These are phyloP conservation scores for Oryctes rhinoceros DNA, from an alignment of 1,140 invertebrate genomes.

Conservation along the genomic window DNA sequence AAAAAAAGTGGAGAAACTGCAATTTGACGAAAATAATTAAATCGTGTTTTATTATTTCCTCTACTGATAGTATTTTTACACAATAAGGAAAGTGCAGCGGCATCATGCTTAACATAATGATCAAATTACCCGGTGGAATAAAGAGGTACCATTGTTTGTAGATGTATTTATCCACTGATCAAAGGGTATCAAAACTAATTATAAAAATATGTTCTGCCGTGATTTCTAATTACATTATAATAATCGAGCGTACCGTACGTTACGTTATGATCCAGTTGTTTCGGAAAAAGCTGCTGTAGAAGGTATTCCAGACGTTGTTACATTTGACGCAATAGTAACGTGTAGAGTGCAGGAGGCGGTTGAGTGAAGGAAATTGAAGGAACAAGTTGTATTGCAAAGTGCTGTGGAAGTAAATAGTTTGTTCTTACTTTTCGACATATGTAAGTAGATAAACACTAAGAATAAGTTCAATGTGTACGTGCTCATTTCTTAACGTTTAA, in stretches of 20 bases:
- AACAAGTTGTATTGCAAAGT: neutral
- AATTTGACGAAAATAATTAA: too few species aligned
- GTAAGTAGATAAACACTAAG: too few species aligned
- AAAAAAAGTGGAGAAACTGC: too few species aligned
- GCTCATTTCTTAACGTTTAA: too few species aligned
- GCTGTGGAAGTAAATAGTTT: too few species aligned
- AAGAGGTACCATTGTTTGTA: neutral
- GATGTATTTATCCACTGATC: neutral
- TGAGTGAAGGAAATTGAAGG: neutral
- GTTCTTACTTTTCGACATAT: too few species aligned
- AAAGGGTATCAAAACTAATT: neutral
- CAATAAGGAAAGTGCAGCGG: neutral
- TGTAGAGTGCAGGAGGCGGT: neutral
- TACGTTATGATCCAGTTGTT: slow-evolving; percentile 18
- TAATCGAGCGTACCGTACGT: neutral
- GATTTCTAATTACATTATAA: slow-evolving; percentile 17
- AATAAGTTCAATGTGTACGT: too few species aligned
- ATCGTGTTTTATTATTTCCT: too few species aligned
- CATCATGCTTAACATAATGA: neutral
- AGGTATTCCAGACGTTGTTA: neutral
- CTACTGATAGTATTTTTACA: neutral
- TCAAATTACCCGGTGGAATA: neutral
- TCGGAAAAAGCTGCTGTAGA: neutral
- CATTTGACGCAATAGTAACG: neutral
- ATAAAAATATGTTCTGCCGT: neutral